A percentile compares a stretch with the other conserved stretches of the same genome.
Conservation (phyloP, 2,113 vertebrate species). For the Nibea coibor region DNA sequence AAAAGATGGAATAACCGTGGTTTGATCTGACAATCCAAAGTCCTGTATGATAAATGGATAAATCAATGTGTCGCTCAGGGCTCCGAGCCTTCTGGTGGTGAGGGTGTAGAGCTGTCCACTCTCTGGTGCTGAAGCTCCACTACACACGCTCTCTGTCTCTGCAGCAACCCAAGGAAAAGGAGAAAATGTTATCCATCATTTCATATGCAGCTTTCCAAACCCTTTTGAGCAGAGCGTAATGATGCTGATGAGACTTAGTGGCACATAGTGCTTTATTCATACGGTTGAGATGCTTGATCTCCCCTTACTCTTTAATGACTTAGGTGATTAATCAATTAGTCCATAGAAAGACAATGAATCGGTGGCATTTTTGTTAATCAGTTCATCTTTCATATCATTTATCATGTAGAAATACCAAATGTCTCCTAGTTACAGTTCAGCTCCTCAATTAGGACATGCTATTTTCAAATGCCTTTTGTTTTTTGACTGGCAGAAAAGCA, state of each 20-base stretch:
- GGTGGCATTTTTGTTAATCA: not conserved
- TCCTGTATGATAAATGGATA: slow-evolving; percentile 23
- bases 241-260: not conserved
- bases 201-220: not conserved
- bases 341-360: not conserved
- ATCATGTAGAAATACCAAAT: not conserved
- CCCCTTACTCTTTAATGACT: not conserved
- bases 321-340: slow-evolving; percentile 8
- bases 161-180: slow-evolving; percentile 4
- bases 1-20: slow-evolving; percentile 8
- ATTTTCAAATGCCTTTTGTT: not conserved
- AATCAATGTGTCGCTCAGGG: slow-evolving; percentile 18
- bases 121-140: slow-evolving; percentile 52
- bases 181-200: not conserved
- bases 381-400: not conserved
- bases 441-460: not conserved
- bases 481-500: not conserved
- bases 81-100: not conserved
- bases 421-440: not conserved
- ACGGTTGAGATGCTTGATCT: not conserved
- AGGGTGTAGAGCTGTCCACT: slow-evolving; percentile 52
- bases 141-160: not conserved
- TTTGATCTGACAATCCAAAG: slow-evolving; percentile 7
- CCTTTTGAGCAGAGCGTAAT: not conserved
- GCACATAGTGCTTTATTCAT: not conserved